phyloP scores from a whole-genome alignment of 1,140 invertebrate genomes.

The Leptopilina clavipes region DNA sequence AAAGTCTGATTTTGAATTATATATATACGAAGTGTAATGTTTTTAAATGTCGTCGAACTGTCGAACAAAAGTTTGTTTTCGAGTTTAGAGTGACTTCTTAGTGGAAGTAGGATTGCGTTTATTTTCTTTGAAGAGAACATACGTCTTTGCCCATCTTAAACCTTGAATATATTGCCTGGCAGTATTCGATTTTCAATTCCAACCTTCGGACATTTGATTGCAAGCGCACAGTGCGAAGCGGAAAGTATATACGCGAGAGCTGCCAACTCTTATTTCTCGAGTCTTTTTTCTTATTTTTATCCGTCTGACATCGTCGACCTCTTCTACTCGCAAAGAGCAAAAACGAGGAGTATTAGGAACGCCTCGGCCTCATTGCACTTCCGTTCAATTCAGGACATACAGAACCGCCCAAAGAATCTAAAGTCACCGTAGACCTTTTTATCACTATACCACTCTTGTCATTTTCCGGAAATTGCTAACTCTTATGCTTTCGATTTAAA shows the following conservation, averaged over 20 bases:
- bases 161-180: constrained; percentile 18
- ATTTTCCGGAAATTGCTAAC: constrained; percentile 1
- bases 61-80: constrained; percentile 1
- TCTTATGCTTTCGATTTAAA: constrained; percentile 3
- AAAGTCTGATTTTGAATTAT: background rate
- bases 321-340: background rate
- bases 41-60: background rate
- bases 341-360: constrained; percentile 8
- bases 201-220: constrained; percentile 20
- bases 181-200: constrained; percentile 30
- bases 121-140: constrained; percentile 25
- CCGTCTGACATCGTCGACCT: constrained; percentile 22
- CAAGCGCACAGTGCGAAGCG: background rate
- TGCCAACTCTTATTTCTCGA: constrained; percentile 23
- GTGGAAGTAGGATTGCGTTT: background rate
- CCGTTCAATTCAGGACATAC: background rate
- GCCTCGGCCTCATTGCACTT: constrained; percentile 18
- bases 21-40: background rate
- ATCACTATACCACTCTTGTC: background rate
- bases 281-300: constrained; percentile 20
- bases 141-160: constrained; percentile 21
- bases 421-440: background rate
- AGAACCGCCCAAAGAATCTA: background rate
- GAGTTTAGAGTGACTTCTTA: constrained; percentile 22
- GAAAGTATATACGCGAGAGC: background rate